Evolutionary conservation across 2,888 invertebrate species (phyloP), one percentile per base, ranked within the genome.

Genomic region (Eupithecia insigniata): DNA sequence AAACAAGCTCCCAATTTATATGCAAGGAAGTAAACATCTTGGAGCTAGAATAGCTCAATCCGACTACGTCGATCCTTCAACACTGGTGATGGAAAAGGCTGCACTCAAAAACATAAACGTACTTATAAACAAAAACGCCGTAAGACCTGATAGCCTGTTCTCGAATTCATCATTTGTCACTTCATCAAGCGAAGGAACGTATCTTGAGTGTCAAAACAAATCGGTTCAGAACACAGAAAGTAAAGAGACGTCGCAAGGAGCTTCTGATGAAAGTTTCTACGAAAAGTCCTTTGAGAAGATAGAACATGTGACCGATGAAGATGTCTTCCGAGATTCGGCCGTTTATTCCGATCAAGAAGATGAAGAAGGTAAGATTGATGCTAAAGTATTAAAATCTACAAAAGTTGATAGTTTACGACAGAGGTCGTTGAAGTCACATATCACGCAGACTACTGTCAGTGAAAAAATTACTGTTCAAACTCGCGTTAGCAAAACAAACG

Each of bases 41-140:
- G 98, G 98, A 0, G 98, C 98, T 58, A 96, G 98, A 77, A 97
- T 98, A 85, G 98, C 98, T 0, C 96, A 97, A 80, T 96, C 97
- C 0, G 98, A 98, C 85, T 98, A 98, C 82, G 97, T 96, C 0
- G 97, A 98, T 86, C 98, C 98, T 0, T 95, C 96, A 67, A 96
- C 96, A 26, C 91, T 97, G 28, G 95, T 95, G 60, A 88, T 78
- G 58, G 92, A 93, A 73, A 92, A 89, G 80, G 91, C 94, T 7
- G 89, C 93, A 16, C 82, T 89, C 61, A 93, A 90, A 84, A 96
- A 85, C 92, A 95, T 85, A 86, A 96, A 91, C 94, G 95, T 90
- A 92, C 95, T 93, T 92, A 96, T 94, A 89, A 97, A 93, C 87
- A 95, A 88, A 95, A 96, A 79, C 92, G 85, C 95, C 18, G 83